Conservation (phyloP, 2,888 invertebrate genomes). For the Zelleria hepariella region DNA sequence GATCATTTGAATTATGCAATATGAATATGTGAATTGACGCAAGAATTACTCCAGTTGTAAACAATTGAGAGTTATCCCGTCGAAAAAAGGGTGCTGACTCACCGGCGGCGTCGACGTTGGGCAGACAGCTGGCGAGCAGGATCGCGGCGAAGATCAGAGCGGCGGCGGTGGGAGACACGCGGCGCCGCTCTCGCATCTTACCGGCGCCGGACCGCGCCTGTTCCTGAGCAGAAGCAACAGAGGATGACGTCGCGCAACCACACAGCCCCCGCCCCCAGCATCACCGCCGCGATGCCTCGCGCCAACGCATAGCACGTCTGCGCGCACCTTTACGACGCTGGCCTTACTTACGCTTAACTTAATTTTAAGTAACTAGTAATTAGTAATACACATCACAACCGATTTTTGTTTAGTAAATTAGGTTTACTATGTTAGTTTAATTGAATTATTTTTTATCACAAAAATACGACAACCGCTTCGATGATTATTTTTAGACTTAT, state of each 20-base stretch:
- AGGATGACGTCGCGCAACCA: constrained; percentile 44
- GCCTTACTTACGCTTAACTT: constrained; percentile 53
- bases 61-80: constrained; percentile 29
- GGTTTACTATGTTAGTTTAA: constrained; percentile 13
- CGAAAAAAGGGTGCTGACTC: constrained; percentile 28
- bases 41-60: constrained; percentile 3
- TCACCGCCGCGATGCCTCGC: constrained; percentile 45
- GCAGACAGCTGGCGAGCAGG: constrained; percentile 52
- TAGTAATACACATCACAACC: constrained; percentile 68
- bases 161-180: constrained; percentile 59
- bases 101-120: constrained; percentile 63
- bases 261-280: constrained; percentile 40
- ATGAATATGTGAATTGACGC: not conserved
- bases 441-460: constrained; percentile 43
- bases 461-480: constrained; percentile 73
- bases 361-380: constrained; percentile 11
- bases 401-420: constrained; percentile 62
- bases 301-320: constrained; percentile 13
- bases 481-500: constrained; percentile 28
- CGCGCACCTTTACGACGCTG: not conserved
- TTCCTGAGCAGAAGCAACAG: constrained; percentile 37
- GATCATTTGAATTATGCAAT: not conserved
- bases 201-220: constrained; percentile 69
- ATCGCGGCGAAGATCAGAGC: constrained; percentile 60
- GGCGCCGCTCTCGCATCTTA: constrained; percentile 69